These are phyloP conservation scores for Drosophila subpulchrella DNA, from an alignment of 1,140 invertebrate species.

Conservation along the genomic window DNA sequence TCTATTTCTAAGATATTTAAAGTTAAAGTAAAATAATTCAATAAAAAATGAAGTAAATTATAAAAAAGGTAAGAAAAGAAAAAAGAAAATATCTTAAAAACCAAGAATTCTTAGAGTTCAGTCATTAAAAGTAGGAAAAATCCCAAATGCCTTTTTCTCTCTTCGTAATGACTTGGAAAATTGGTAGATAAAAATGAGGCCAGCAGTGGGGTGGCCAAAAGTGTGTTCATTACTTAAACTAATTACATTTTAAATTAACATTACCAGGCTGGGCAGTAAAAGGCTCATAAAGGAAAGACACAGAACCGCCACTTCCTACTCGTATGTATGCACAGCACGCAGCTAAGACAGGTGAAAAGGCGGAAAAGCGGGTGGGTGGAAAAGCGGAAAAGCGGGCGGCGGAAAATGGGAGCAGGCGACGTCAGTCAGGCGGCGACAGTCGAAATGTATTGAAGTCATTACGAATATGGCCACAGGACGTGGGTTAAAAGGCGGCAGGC, in stretches of 20 bases:
- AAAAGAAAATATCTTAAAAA: too few relatives aligned
- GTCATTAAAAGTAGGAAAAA: conserved; percentile 2
- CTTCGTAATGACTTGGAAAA: conserved; percentile 40
- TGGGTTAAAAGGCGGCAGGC: conserved; percentile 54
- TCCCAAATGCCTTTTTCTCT: neutral
- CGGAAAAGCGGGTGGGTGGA: conserved; percentile 12
- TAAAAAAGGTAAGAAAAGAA: neutral
- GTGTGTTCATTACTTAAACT: conserved; percentile 82
- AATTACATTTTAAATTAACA: conserved; percentile 83
- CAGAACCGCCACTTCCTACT: conserved; percentile 24
- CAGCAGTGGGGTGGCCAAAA: conserved; percentile 53
- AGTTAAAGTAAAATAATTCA: too few relatives aligned
- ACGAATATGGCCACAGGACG: conserved; percentile 76
- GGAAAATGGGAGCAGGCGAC: conserved; percentile 46
- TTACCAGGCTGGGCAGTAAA: conserved; percentile 68
- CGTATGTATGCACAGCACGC: conserved; percentile 74
- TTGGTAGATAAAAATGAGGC: conserved; percentile 43
- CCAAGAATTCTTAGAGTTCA: neutral
- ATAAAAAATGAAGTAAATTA: too few relatives aligned
- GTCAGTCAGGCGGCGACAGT: conserved; percentile 72
- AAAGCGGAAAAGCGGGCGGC: conserved; percentile 29
- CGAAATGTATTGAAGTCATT: conserved; percentile 82
- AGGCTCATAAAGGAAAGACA: conserved; percentile 64
- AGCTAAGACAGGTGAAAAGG: conserved; percentile 39
- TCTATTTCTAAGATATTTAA: neutral